Evolutionary conservation across 2,888 invertebrate species (phyloP).

Genomic region (Cyaniris semiargus): DNA sequence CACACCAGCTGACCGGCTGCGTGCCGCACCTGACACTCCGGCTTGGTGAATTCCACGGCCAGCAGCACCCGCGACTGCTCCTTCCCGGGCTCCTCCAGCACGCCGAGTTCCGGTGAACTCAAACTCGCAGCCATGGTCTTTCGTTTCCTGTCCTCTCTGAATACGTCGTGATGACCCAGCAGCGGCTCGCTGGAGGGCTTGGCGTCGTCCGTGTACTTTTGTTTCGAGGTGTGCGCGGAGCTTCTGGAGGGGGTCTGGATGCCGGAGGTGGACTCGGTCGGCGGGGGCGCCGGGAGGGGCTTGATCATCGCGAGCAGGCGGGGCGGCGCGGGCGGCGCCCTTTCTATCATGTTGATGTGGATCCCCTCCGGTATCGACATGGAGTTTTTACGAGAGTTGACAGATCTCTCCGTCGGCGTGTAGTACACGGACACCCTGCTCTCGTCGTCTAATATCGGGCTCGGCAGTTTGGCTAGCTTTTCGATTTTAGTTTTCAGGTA

Average conservation of each 20-base stretch:
- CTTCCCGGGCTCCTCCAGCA: constrained; percentile 40
- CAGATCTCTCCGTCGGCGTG: constrained; percentile 87
- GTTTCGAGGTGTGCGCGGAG: constrained; percentile 21
- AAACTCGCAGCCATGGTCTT: constrained; percentile 59
- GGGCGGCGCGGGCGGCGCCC: constrained; percentile 53
- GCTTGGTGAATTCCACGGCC: constrained; percentile 63
- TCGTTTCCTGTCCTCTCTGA: constrained; percentile 47
- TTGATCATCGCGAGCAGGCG: constrained; percentile 63
- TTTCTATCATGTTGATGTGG: constrained; percentile 82
- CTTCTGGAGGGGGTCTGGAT: constrained; percentile 45
- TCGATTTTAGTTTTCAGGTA: constrained; percentile 85
- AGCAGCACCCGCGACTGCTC: constrained; percentile 63
- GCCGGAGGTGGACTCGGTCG: constrained; percentile 46
- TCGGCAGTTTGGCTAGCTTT: constrained; percentile 78
- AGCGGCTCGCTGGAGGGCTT: constrained; percentile 73
- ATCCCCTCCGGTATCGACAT: constrained; percentile 75
- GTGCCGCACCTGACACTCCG: constrained; percentile 51
- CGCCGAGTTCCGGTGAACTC: constrained; percentile 71
- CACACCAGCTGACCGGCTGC: constrained; percentile 53
- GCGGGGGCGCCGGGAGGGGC: constrained; percentile 54
- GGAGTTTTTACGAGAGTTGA: constrained; percentile 71
- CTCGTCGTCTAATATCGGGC: constrained; percentile 77
- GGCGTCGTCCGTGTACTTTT: constrained; percentile 47
- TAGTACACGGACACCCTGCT: constrained; percentile 89
- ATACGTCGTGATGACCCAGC: constrained; percentile 51